Evolutionary conservation across 1,140 invertebrate genomes (phyloP).

Genomic region (Conus betulinus): DNA sequence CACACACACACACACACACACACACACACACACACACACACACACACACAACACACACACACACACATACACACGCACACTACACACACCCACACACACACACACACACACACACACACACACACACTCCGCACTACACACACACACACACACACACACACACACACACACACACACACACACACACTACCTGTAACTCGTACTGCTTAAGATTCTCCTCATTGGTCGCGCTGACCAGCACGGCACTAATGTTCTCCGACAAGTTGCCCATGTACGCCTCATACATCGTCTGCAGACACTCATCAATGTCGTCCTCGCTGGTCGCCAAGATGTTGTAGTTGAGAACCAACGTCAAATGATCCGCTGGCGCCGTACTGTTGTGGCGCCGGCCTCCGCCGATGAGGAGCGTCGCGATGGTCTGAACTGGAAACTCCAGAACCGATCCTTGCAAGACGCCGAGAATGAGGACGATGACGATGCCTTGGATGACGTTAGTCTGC

Average conservation of each 20-base stretch:
- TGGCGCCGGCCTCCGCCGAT: conserved; percentile 60
- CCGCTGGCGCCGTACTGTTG: conserved; percentile 35
- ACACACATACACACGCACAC: no score
- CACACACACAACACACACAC: no score
- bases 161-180: not conserved
- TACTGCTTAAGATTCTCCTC: conserved; percentile 60
- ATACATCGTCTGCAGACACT: conserved; percentile 68
- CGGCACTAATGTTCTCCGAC: conserved; percentile 59
- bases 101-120: no score
- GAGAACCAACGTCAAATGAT: conserved; percentile 59
- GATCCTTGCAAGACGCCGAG: conserved; percentile 64
- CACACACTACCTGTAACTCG: conserved; percentile 53
- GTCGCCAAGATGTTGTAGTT: conserved; percentile 70
- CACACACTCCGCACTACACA: no score
- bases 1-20: no score
- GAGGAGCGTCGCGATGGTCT: conserved; percentile 63
- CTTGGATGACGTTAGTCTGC: conserved; percentile 56
- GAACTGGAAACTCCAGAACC: conserved; percentile 65
- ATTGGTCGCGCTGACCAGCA: conserved; percentile 67
- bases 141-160: not conserved
- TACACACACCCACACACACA: no score
- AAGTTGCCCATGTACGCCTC: conserved; percentile 69
- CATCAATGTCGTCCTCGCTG: conserved; percentile 65
- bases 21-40: no score
- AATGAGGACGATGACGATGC: conserved; percentile 58